Evolutionary conservation across 37 sponge, comb jelly and placozoan genomes (phyloP), one percentile per base, ranked within the genome.

Genomic region (Cladorhizidae sp.): DNA sequence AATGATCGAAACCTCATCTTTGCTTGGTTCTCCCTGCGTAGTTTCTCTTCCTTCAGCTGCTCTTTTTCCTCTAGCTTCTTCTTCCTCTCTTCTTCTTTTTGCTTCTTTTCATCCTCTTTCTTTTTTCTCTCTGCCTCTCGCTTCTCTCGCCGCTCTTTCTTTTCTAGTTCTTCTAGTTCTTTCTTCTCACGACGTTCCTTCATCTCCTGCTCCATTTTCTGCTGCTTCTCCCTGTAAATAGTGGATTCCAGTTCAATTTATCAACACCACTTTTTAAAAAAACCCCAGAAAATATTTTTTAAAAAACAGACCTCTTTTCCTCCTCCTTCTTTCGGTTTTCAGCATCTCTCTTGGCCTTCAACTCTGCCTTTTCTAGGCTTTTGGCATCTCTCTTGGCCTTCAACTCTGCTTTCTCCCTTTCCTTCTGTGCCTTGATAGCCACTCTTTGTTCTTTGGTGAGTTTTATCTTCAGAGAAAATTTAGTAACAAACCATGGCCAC

Each of bases 41-140:
- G 22, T 78, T 77, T 39, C 31, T 8, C 31, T 31, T 65, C 35
- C 32, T 33, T 65, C 74, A 29, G 42, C 20, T 75, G 41, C 40
- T 80, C 78, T 82, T 86, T 75, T 71, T 81, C 76, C 39, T 85
- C 82, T 18, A 67, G 58, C 28, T 63, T 75, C 36, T 75, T 67
- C 40, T 80, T 57, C 57, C 62, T 73, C 80, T 79, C 67, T 63
- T 58, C 59, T 29, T 89, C 85, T 26, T 57, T 31, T 65, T 49
- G 67, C 73, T 81, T 74, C 29, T 37, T 81, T 51, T 76, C 74
- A 31, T 81, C 83, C 2, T 82, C 77, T 33, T 71, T 64, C 72
- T 86, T 87, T 23, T 45, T 72, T 41, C 59, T 76, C 57, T 82
- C 74, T 49, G 32, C 77, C 67, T 81, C 76, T 68, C 50, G 78